These are phyloP conservation scores for Drosophila kambysellisi DNA, from an alignment of 2,888 invertebrate species.

Conservation along the genomic window DNA sequence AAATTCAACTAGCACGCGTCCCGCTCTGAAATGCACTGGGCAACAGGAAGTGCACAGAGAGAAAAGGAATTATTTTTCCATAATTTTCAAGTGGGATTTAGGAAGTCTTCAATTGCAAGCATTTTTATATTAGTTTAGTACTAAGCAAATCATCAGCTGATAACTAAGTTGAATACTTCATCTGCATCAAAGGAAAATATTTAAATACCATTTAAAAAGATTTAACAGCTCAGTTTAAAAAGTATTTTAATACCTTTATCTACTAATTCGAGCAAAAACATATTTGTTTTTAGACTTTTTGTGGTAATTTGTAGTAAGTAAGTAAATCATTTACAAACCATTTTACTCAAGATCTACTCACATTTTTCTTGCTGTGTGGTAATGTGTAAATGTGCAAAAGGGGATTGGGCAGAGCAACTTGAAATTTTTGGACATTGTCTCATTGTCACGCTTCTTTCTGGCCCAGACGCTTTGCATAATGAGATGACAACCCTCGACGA, in stretches of 20 bases:
- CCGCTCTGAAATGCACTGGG: slow-evolving; percentile 56
- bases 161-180: neutral
- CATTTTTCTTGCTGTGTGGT: slow-evolving; percentile 9
- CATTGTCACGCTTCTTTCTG: slow-evolving; percentile 70
- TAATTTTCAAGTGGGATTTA: neutral
- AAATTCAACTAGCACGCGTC: slow-evolving; percentile 71
- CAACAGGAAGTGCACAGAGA: slow-evolving; percentile 8
- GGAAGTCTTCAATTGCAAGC: neutral
- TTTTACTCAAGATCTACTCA: neutral
- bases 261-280: neutral
- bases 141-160: neutral
- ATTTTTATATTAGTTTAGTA: neutral
- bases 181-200: neutral
- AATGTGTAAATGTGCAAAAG: slow-evolving; percentile 21
- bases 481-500: slow-evolving; percentile 62
- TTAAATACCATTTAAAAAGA: neutral
- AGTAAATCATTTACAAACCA: neutral
- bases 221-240: neutral
- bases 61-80: neutral
- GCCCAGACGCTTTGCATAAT: slow-evolving; percentile 69
- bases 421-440: slow-evolving; percentile 56
- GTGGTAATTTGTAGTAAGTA: neutral
- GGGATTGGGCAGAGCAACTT: neutral
- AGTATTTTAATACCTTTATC: neutral
- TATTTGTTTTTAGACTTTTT: neutral